Evolutionary conservation across 2,888 invertebrate genomes (phyloP).

Genomic region (Hemithea aestivaria): DNA sequence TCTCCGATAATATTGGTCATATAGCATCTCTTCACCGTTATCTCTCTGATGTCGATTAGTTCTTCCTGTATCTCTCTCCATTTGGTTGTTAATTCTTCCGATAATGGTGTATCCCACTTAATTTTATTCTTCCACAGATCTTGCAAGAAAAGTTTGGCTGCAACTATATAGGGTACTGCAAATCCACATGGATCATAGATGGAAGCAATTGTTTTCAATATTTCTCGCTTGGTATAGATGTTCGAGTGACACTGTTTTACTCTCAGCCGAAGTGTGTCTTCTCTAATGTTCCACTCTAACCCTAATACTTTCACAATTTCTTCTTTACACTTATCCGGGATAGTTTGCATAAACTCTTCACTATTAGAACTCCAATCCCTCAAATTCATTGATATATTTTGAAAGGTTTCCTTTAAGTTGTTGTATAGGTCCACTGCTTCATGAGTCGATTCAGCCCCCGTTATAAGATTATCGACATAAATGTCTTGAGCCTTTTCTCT

Average conservation of each 20-base stretch:
- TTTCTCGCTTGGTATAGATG: constrained; percentile 13
- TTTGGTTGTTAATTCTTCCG: neutral
- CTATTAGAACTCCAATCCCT: constrained; percentile 4
- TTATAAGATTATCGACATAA: constrained; percentile 5
- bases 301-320: neutral
- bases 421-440: neutral
- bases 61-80: neutral
- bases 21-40: neutral
- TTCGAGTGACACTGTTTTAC: neutral
- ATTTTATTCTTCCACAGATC: constrained; percentile 13
- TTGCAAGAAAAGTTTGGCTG: constrained; percentile 19
- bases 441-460: neutral
- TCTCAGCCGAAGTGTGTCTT: neutral
- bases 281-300: neutral
- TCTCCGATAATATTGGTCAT: neutral
- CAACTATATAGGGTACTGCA: constrained; percentile 15
- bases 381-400: constrained; percentile 2
- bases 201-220: constrained; percentile 13
- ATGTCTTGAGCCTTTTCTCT: neutral
- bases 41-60: neutral
- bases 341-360: neutral
- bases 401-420: neutral
- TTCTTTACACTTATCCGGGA: neutral
- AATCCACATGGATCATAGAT: constrained; percentile 23
- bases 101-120: constrained; percentile 19